A percentile compares a stretch with the other conserved stretches of the same genome.
These are phyloP conservation scores for Cyprinodon diabolis DNA, from an alignment of 2,797 vertebrate species.

Conservation along the genomic window DNA sequence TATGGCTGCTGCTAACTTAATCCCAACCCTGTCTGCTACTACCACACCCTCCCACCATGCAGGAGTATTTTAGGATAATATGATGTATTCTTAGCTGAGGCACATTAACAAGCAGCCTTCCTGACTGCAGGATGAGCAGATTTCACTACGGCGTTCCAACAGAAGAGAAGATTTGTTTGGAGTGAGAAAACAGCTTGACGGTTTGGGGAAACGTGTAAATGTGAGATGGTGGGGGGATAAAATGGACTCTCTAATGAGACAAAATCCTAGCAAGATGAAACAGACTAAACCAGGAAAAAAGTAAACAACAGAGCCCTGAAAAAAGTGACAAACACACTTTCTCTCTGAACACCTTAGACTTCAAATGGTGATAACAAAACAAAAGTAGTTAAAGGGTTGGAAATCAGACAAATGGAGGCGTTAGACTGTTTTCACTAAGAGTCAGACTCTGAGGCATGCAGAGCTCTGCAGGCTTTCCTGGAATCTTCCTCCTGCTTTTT, in stretches of 20 bases:
- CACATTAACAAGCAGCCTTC: slow-evolving; percentile 55
- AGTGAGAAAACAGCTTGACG: slow-evolving; percentile 66
- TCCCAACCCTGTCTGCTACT: slow-evolving; percentile 53
- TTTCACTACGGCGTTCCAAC: slow-evolving; percentile 49
- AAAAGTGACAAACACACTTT: slow-evolving; percentile 63
- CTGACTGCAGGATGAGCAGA: slow-evolving; percentile 51
- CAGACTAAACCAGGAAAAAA: slow-evolving; percentile 45
- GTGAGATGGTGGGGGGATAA: slow-evolving; percentile 45
- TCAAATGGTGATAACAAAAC: slow-evolving; percentile 65
- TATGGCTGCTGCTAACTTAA: slow-evolving; percentile 53
- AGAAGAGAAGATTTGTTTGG: slow-evolving; percentile 73
- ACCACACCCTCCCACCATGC: slow-evolving; percentile 16
- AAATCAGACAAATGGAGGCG: slow-evolving; percentile 66
- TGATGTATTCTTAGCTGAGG: slow-evolving; percentile 32
- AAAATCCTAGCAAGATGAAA: slow-evolving; percentile 68
- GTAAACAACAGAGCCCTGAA: slow-evolving; percentile 21
- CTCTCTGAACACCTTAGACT: slow-evolving; percentile 65
- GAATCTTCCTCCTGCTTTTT: slow-evolving; percentile 60
- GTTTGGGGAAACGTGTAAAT: slow-evolving; percentile 65
- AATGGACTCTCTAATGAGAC: slow-evolving; percentile 63
- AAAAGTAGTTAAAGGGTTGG: slow-evolving; percentile 57
- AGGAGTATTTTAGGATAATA: slow-evolving; percentile 3
- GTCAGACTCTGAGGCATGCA: slow-evolving; percentile 56
- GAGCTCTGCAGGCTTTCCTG: slow-evolving; percentile 69
- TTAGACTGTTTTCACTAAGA: slow-evolving; percentile 64